Base-by-base conservation (phyloP, 2,888 invertebrate genomes). In the Polydesmus complanatus region DNA sequence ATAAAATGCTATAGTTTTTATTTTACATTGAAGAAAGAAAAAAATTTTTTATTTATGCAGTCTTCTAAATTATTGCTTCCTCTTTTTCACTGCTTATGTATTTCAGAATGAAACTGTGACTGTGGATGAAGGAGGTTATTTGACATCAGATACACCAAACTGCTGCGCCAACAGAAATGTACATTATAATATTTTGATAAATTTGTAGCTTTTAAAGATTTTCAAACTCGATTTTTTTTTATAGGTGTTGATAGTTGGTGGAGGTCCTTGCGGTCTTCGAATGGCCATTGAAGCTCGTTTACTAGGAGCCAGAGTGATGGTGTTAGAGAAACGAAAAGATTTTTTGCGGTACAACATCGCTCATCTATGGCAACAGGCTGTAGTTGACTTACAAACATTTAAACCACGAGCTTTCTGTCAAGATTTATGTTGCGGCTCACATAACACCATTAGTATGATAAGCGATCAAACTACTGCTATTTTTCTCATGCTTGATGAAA, bases 281-380 rank as follows among this genome's bases (percentile, higher is more conserved):
- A 71, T 74, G 21, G 80, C 79, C 57, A 79, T 81, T 61, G 81
- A 81, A 69, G 73, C 75, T 56, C 79, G 79, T 21, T 70, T 81
- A 11, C 69, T 80, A 3, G 80, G 80, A 19, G 77, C 76, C 27
- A 73, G 74, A 64, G 77, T 72, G 27, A 70, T 75, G n/a, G 75
- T 80, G 8, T 71, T 80, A 27, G 80, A 81, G 69, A 79, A 79
- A 67, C 68, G 80, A 56, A 78, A 78, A 66, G 70, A 71, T 55
- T 76, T 78, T 64, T 73, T 75, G 18, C 69, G 78, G 22, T 80
- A 81, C 70, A 81, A 81, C 69, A 80, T 81, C 19, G 76, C 81
- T 25, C 80, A 81, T 69, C 70, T 81, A 19, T 81, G 80, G 80
- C 79, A 80, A 19, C 79, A 75, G 67, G 77, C 80, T 57, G 80